Evolutionary conservation across 2,113 vertebrate genomes (phyloP).

Genomic region (Sceloporus tristichus): DNA sequence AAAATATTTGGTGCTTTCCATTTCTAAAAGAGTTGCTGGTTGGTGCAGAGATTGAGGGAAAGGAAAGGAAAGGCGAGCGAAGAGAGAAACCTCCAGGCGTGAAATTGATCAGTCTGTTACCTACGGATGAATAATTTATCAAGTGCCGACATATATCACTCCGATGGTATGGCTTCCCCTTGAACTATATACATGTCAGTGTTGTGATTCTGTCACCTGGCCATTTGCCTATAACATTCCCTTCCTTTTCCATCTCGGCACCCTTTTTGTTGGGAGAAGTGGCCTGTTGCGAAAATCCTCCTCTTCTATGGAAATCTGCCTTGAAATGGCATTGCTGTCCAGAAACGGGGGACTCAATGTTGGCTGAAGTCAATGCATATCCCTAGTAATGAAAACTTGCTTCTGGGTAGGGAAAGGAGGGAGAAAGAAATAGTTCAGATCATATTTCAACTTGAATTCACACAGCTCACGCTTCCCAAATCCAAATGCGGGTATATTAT

Average conservation of each 20-base stretch:
- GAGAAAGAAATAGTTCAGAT: too few species aligned
- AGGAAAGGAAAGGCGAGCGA: conserved; percentile 53
- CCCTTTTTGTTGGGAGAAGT: neutral
- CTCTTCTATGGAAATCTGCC: too few species aligned
- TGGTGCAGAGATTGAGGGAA: conserved; percentile 48
- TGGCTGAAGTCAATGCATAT: too few species aligned
- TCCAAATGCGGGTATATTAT: too few species aligned
- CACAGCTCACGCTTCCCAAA: too few species aligned
- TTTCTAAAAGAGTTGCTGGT: neutral
- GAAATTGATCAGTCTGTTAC: conserved; percentile 84
- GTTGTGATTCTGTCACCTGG: conserved; percentile 36
- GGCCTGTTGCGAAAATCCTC: neutral
- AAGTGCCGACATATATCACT: conserved; percentile 68
- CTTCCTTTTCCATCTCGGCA: fast-evolving
- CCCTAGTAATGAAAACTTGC: too few species aligned
- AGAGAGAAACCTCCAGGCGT: conserved; percentile 72
- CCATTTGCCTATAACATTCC: conserved; percentile 46
- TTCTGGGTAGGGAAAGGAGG: too few species aligned
- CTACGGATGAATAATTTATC: conserved; percentile 79
- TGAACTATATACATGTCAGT: conserved; percentile 57
- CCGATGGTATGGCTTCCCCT: conserved; percentile 61
- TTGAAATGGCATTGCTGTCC: too few species aligned
- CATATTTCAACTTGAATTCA: too few species aligned
- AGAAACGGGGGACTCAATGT: too few species aligned
- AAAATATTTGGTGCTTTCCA: conserved; percentile 86